Evolutionary conservation across 2,113 vertebrate species (phyloP), one percentile per base, ranked within the genome.

Genomic region (Corythornis vintsioides): DNA sequence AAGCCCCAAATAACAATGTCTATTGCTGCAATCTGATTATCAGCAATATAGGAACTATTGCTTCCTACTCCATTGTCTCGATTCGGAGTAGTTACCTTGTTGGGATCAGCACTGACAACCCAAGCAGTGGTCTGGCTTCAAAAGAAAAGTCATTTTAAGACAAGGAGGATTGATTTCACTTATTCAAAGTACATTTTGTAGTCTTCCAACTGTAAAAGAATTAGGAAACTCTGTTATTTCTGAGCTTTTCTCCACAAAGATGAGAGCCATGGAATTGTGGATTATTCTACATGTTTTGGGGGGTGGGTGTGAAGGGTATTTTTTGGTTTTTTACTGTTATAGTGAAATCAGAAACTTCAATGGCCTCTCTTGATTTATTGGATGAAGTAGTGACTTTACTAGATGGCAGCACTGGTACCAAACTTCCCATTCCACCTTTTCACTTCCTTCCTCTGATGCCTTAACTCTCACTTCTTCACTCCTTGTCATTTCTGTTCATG

Each of bases 81-180:
- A 43, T 71, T 81, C 43, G 83, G 38, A 86, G 50, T 21, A 61
- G 21, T 35, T 53, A 56, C 7, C 11, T 84, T 89, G 19, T 67
- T 87, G 52, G 21, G 47, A 45, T 72, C 17, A 74, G 7, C 7
- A 14, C 12, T 72, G 42, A 81, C 26, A 84, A 45, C 10, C 9
- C 31, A 85, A 67, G 20, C 29, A 35, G 15, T 38, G 42, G 10
- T 53, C 71, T 89, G 22, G 45, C 21, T 72, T 61, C 0, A 52
- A 53, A 69, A 40, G 50, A 57, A 67, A 47, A 42, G 2, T 33
- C 42, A 42, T 90, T 86, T 72, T 38, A 43, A 70, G 80, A 77
- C 38, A 33, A n/a, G 43, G 66, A n/a, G 0, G 7, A 43, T 66
- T 78, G 5, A 20, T 43, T 47, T 4, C 1, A 0, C 3, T 79